Evolutionary conservation across 2,797 vertebrate species (phyloP).

Genomic region (Enteromius radiatus): DNA sequence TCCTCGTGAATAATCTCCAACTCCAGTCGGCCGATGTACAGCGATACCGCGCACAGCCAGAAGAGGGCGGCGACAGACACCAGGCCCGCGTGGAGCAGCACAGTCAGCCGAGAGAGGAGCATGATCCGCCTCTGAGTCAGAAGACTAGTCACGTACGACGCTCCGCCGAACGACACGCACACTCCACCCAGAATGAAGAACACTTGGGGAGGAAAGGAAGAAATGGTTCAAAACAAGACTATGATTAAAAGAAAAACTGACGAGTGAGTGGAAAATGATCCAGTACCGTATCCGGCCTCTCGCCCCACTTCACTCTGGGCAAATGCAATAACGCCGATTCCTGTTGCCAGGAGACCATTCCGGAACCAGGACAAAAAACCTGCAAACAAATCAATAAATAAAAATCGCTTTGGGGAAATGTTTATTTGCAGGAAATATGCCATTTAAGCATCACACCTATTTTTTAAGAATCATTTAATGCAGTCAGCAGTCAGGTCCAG

Average conservation of each 20-base stretch:
- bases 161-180: slow-evolving; percentile 84
- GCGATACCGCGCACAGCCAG: slow-evolving; percentile 89
- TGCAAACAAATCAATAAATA: slow-evolving; percentile 60
- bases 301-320: slow-evolving; percentile 88
- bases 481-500: not conserved
- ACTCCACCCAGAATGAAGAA: slow-evolving; percentile 89
- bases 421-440: not conserved
- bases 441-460: not conserved
- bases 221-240: not conserved
- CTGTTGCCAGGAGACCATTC: slow-evolving; percentile 88
- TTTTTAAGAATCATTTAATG: not conserved
- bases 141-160: slow-evolving; percentile 83
- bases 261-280: not conserved
- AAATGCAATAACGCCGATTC: slow-evolving; percentile 87
- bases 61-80: slow-evolving; percentile 82
- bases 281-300: slow-evolving; percentile 87
- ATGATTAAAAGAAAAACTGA: not conserved
- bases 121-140: slow-evolving; percentile 82
- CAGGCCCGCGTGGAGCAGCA: slow-evolving; percentile 74
- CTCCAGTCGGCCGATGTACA: slow-evolving; percentile 88
- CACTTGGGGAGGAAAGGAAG: slow-evolving; percentile 66
- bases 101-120: slow-evolving; percentile 82
- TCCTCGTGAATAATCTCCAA: slow-evolving; percentile 87
- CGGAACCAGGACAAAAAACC: slow-evolving; percentile 93
- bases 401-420: not conserved